These are phyloP conservation scores for Rhadinocentrus ornatus DNA, from an alignment of 2,797 vertebrate species.

Conservation along the genomic window DNA sequence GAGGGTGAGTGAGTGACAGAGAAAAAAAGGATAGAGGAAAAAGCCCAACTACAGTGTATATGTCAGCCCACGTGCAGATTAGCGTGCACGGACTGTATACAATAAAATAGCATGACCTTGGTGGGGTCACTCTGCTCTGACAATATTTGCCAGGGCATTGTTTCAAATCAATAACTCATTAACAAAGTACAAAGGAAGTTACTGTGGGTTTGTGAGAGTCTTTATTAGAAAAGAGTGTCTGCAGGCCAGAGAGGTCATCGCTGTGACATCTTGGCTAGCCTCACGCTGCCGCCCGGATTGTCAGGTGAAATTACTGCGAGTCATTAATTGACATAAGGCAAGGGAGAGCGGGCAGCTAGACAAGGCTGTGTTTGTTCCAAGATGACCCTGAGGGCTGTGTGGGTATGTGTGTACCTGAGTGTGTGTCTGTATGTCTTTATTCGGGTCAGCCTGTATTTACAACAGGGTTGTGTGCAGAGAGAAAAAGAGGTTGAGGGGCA, in stretches of 20 bases:
- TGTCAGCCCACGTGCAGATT: conserved; percentile 79
- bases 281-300: conserved; percentile 90
- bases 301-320: conserved; percentile 98
- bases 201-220: conserved; percentile 88
- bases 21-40: conserved; percentile 26
- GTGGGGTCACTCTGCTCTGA: conserved; percentile 89
- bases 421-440: conserved; percentile 59
- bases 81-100: conserved; percentile 85
- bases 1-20: conserved; percentile 28
- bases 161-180: conserved; percentile 99
- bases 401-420: conserved; percentile 43
- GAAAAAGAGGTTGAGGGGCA: conserved; percentile 34
- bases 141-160: conserved; percentile 97
- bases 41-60: conserved; percentile 63
- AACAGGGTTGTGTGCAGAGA: conserved; percentile 61
- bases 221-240: conserved; percentile 94
- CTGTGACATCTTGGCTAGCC: conserved; percentile 92
- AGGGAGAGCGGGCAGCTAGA: conserved; percentile 83
- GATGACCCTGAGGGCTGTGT: conserved; percentile 77
- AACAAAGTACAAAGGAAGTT: conserved; percentile 99
- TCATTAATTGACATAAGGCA: conserved; percentile 96
- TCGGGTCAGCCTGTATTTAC: conserved; percentile 72
- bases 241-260: conserved; percentile 94
- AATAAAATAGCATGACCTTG: conserved; percentile 90
- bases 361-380: conserved; percentile 81